These are phyloP conservation scores for Panorpa germanica DNA, from an alignment of 2,888 invertebrate species.

Conservation along the genomic window DNA sequence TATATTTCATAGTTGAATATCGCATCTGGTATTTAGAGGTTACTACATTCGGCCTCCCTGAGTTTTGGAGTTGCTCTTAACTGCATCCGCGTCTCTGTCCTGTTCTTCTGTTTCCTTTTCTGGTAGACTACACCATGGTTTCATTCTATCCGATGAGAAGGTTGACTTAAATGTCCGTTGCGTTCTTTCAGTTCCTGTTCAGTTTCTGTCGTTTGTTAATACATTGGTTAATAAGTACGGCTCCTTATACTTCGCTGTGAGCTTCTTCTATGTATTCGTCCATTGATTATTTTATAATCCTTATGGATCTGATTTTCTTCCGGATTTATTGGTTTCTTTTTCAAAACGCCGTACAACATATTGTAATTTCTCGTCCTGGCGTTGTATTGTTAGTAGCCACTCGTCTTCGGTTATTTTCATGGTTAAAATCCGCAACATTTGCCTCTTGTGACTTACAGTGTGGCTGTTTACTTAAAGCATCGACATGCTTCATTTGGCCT, in stretches of 20 bases:
- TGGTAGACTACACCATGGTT: conserved; percentile 12
- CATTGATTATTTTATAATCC: conserved; percentile 10
- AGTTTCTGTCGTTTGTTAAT: conserved; percentile 13
- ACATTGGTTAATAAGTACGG: conserved; percentile 12
- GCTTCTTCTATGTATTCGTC: conserved; percentile 12
- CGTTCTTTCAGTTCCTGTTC: conserved; percentile 11
- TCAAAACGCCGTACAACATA: conserved; percentile 9
- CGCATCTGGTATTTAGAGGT: too few relatives aligned
- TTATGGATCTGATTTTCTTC: conserved; percentile 10
- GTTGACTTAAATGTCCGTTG: conserved; percentile 13
- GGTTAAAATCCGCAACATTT: too few relatives aligned
- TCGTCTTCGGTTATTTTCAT: conserved; percentile 9
- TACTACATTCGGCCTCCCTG: too few relatives aligned
- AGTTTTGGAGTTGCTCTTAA: too few relatives aligned
- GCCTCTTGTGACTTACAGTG: too few relatives aligned
- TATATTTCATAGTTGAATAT: too few relatives aligned
- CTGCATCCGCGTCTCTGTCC: too few relatives aligned
- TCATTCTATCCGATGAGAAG: conserved; percentile 12
- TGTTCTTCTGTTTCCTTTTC: background rate
- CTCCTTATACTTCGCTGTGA: conserved; percentile 13
- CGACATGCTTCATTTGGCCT: conserved; percentile 11
- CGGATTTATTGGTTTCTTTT: too few relatives aligned
- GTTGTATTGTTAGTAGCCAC: conserved; percentile 13
- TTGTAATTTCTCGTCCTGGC: conserved; percentile 10
- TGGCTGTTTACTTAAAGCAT: conserved; percentile 10